phyloP scores from a whole-genome alignment of 2,113 vertebrate species.

The Burhinus oedicnemus region DNA sequence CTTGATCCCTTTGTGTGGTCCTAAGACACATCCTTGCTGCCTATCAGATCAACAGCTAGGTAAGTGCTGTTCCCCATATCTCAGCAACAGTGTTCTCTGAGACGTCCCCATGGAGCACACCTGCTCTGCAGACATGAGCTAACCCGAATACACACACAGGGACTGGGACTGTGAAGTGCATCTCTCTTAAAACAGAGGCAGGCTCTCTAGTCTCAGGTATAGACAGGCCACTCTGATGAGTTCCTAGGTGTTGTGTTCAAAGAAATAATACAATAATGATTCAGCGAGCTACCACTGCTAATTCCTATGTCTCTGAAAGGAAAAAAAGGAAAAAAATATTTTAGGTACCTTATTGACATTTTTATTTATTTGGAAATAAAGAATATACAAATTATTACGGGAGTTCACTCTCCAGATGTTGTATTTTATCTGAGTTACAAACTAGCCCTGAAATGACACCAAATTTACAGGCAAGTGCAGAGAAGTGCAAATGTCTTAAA shows the following conservation, averaged over 20 bases:
- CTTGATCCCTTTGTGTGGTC: not conserved
- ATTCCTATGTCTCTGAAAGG: not conserved
- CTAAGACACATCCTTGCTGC: no score
- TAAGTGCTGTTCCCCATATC: not conserved
- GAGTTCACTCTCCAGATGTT: not conserved
- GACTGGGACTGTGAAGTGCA: not conserved
- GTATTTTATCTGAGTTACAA: not conserved
- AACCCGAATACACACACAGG: not conserved
- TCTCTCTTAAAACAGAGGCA: not conserved
- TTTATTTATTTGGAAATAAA: not conserved
- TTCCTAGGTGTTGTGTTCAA: not conserved
- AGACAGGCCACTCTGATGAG: not conserved
- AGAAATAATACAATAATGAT: not conserved
- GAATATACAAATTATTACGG: not conserved
- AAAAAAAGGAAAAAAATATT: not conserved
- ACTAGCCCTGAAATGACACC: not conserved
- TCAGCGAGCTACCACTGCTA: fast-evolving
- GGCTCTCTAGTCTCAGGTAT: not conserved
- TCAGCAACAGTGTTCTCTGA: not conserved
- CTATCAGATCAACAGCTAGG: not conserved
- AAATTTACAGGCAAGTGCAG: not conserved
- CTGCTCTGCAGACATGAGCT: not conserved
- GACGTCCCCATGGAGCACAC: not conserved
- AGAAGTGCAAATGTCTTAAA: not conserved
- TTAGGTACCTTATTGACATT: not conserved